Evolutionary conservation across 1,140 invertebrate genomes (phyloP).

Genomic region (Drosophila busckii): DNA sequence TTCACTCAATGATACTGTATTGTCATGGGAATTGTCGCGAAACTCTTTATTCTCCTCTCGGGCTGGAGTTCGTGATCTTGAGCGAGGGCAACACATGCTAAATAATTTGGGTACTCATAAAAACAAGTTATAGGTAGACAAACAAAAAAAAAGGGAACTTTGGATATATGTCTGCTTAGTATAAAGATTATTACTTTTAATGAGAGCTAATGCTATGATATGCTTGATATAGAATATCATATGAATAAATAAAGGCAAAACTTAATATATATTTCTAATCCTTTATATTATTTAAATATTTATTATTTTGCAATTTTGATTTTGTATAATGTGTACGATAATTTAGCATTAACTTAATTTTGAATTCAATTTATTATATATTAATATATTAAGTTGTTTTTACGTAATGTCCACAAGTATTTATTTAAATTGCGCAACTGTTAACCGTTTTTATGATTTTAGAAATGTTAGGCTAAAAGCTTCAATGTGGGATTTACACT

Average conservation of each 20-base stretch:
- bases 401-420: constrained; percentile 49
- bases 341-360: constrained; percentile 57
- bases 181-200: no score
- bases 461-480: constrained; percentile 65
- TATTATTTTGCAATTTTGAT: constrained; percentile 52
- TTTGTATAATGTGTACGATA: constrained; percentile 42
- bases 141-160: not conserved
- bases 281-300: constrained; percentile 47
- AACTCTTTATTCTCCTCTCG: no score
- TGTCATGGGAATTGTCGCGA: not conserved
- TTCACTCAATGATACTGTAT: not conserved
- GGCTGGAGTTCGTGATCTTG: no score
- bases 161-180: no score
- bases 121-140: no score
- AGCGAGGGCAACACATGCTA: no score
- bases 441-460: constrained; percentile 52
- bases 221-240: no score
- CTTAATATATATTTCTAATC: not conserved
- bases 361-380: constrained; percentile 40
- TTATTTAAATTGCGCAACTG: constrained; percentile 47
- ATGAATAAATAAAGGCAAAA: constrained; percentile 3
- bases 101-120: no score
- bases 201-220: no score
- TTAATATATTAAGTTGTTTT: constrained; percentile 14
- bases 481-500: constrained; percentile 45